These are phyloP conservation scores for Platycercus adscitus DNA, from an alignment of 2,113 vertebrate genomes.

Conservation along the genomic window DNA sequence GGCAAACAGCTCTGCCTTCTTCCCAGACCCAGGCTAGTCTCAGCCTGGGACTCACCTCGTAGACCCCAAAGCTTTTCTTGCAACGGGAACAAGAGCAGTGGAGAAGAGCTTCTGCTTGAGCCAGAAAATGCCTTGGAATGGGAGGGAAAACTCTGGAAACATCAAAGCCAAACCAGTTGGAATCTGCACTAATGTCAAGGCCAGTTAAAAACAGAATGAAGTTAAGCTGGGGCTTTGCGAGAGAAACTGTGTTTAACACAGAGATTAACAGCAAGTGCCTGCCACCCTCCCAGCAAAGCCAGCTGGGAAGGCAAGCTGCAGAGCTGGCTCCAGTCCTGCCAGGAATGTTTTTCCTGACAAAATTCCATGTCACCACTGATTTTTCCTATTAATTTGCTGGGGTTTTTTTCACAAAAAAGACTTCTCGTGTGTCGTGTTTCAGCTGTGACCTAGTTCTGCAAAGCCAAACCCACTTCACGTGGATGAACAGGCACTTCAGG, in stretches of 20 bases:
- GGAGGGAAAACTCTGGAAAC: background rate
- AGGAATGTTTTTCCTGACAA: background rate
- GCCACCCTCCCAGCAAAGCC: background rate
- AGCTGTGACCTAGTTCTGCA: background rate
- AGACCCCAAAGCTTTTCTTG: background rate
- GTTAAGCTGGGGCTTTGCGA: background rate
- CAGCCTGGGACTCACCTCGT: too few relatives aligned
- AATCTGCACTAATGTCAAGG: background rate
- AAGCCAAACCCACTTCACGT: background rate
- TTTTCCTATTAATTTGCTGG: background rate
- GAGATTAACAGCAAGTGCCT: background rate
- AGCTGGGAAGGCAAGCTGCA: background rate
- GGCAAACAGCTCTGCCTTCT: background rate
- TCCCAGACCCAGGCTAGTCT: background rate
- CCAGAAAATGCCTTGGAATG: background rate
- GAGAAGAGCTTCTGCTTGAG: background rate
- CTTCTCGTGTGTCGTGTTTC: background rate
- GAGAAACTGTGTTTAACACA: background rate
- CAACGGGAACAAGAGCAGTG: rapidly evolving
- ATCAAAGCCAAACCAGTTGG: background rate
- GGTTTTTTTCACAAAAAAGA: background rate
- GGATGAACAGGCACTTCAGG: background rate
- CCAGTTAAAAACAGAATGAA: background rate
- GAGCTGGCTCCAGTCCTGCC: background rate
- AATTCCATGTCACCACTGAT: background rate